A percentile compares a stretch with the other conserved stretches of the same genome.
Conservation (phyloP, 2,113 vertebrate genomes). For the Rhabdomys dilectus region DNA sequence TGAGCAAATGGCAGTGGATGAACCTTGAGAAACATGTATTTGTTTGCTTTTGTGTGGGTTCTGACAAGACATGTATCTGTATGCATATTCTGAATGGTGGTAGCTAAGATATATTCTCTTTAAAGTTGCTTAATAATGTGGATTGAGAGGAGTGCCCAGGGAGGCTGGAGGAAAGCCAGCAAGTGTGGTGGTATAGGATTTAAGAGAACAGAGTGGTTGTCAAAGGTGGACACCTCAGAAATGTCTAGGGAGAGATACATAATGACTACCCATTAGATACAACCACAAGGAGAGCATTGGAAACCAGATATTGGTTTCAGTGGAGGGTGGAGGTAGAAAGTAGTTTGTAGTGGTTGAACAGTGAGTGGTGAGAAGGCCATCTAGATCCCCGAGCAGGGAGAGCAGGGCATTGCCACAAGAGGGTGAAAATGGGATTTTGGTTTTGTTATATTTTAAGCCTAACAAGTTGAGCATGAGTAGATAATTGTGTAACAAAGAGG, state of each 20-base stretch:
- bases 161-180: background rate
- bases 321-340: background rate
- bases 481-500: background rate
- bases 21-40: background rate
- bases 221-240: background rate
- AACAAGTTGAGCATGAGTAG: background rate
- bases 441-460: conserved; percentile 8
- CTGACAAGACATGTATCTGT: too few relatives aligned
- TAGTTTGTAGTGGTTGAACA: background rate
- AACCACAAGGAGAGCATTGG: background rate
- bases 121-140: background rate
- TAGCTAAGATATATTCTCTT: too few relatives aligned
- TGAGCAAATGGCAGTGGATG: background rate
- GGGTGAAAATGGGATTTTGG: background rate
- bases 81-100: too few relatives aligned
- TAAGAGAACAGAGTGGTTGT: background rate
- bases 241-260: background rate
- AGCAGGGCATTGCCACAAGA: background rate
- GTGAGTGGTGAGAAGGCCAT: background rate
- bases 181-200: background rate
- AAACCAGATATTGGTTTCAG: background rate
- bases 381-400: background rate
- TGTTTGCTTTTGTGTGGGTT: background rate
- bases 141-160: background rate
- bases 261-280: background rate